Base-by-base conservation (phyloP, 2,888 invertebrate genomes). In the Diaprepes abbreviatus region DNA sequence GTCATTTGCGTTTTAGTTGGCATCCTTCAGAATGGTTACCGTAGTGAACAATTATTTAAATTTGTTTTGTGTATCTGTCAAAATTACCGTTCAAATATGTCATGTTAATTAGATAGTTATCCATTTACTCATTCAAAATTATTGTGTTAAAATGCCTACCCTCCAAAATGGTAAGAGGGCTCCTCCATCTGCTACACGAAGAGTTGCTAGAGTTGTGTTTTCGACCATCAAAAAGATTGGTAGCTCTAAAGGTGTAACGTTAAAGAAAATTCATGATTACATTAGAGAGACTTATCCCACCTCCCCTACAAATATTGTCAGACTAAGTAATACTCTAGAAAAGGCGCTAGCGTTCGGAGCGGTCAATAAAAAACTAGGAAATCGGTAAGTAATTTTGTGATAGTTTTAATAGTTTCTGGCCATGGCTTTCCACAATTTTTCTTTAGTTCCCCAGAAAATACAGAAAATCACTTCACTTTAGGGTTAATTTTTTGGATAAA, bases 311-410 rank as follows among this genome's bases (percentile, higher is more conserved):
- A 75, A 77, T 43, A 73, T 78, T 50, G 72, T 75, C 7, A 74
- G 63, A 21, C 54, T 79, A 35, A 73, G 66, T 31, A 76, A 70
- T 6, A 76, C 75, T 7, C 54, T 79, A 21, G 72, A 77, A 57
- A 77, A 75, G 45, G 79, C 78, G 0, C 35, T 78, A 31, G 76
- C 77, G 0, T 77, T 79, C 54, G 79, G 79, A 6, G 79, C 76
- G 7, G 73, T 78, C 6, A 70, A 69, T 16, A 76, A 76, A 28
- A 73, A 64, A 21, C 69, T 70, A 24, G 74, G 76, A 33, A 75
- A 72, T 16, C 57, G 38, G 72, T 73, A 66, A 45, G 60, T 28
- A 1, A 57, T n/a, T 60, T 35, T 54, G n/a, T n/a, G n/a, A n/a
- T n/a, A n/a, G n/a, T n/a, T n/a, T n/a, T n/a, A n/a, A n/a, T n/a